Evolutionary conservation across 1,140 invertebrate genomes (phyloP), one percentile per base, ranked within the genome.

Genomic region (Epicauta chinensis): DNA sequence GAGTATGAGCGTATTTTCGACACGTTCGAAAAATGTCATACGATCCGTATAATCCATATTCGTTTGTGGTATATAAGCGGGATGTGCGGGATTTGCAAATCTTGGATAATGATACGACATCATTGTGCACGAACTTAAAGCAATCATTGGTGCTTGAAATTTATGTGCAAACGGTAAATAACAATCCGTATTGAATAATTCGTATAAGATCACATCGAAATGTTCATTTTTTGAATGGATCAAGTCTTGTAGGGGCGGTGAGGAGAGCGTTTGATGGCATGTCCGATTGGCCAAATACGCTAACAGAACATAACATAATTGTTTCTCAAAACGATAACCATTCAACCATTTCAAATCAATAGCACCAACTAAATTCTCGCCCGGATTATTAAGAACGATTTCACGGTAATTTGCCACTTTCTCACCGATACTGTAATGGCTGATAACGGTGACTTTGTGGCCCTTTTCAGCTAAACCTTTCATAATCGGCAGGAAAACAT

Each of bases 171-270:
- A 60, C 3, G 72, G 76, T 23, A 83, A 56, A 55, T 78, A 77
- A 52, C 83, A 86, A 42, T 86, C 79, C 2, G 75, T 78, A 42
- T 79, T 81, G 52, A 86, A 86, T 30, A 72, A 73, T 58, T 86
- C 82, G 0, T 75, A 73, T 3, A 86, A 61, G 1, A 86, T 68
- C 1, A 85, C 13, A 60, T 86, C 82, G 46, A 80, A 86, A 12
- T 10, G 7, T 38, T 49, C 46, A 14, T 49, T 29, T 14, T 30
- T 14, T 7, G 23, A 23, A 15, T 50, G 42, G 38, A 51, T 38
- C 12, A 42, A 15, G 5, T 51, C 14, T 37, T 16, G 49, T 13
- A 51, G 16, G 12, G 16, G 17, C 2, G 16, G 23, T 17, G 47
- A 31, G 2, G 36, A 12, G 3, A 50, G 15, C 10, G 14, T 31